These are phyloP conservation scores for Sweltsa coloradensis DNA, from an alignment of 1,140 invertebrate genomes.

Conservation along the genomic window DNA sequence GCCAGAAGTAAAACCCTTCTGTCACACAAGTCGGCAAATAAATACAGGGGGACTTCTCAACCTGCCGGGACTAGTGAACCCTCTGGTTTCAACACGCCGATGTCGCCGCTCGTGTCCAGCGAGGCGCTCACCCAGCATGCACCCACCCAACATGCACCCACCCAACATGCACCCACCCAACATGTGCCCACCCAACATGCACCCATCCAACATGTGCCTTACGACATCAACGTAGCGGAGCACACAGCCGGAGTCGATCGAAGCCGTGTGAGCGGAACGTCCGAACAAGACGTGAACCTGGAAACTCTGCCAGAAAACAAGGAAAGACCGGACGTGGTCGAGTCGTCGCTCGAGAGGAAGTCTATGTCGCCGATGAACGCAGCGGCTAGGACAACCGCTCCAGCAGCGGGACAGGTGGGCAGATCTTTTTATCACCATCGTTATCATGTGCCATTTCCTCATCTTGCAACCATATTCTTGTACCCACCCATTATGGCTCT, in stretches of 20 bases:
- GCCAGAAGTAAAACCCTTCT: background rate
- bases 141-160: too few species aligned
- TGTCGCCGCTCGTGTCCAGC: too few species aligned
- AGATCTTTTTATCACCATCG: constrained; percentile 1
- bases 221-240: too few species aligned
- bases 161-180: too few species aligned
- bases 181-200: too few species aligned
- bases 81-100: constrained; percentile 11
- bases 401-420: constrained; percentile 17
- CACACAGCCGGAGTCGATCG: constrained; percentile 11
- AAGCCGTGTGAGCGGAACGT: constrained; percentile 19
- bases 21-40: constrained; percentile 2
- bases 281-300: constrained; percentile 35
- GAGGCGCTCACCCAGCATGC: too few species aligned
- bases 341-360: too few species aligned
- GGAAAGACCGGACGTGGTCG: constrained; percentile 36
- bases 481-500: too few species aligned
- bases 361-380: constrained; percentile 23
- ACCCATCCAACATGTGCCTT: too few species aligned
- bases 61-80: constrained; percentile 26
- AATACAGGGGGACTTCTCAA: constrained; percentile 13
- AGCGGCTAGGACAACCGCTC: constrained; percentile 23
- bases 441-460: too few species aligned
- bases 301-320: constrained; percentile 50
- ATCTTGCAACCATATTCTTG: too few species aligned